Evolutionary conservation across 2,888 invertebrate species (phyloP).

Genomic region (Alsophila aescularia): DNA sequence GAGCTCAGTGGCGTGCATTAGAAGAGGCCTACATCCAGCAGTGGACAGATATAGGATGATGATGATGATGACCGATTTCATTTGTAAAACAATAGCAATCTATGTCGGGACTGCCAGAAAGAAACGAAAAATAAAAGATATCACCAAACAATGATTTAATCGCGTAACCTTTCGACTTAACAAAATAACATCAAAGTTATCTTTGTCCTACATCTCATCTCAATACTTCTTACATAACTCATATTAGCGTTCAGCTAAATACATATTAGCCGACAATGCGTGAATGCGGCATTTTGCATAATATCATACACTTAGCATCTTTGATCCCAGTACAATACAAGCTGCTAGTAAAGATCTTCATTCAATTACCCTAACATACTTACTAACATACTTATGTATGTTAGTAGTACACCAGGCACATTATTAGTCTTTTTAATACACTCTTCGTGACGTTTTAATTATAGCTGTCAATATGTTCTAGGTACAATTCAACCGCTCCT

Average conservation of each 20-base stretch:
- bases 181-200: slow-evolving; percentile 28
- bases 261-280: slow-evolving; percentile 26
- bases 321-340: slow-evolving; percentile 27
- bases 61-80: no score
- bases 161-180: slow-evolving; percentile 22
- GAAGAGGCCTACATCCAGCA: no score
- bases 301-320: slow-evolving; percentile 22
- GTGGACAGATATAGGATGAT: no score
- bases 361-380: slow-evolving; percentile 30
- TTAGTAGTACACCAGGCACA: slow-evolving; percentile 13
- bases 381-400: no score
- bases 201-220: slow-evolving; percentile 58
- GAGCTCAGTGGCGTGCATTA: no score
- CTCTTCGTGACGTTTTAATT: slow-evolving; percentile 40
- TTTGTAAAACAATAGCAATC: no score
- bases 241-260: slow-evolving; percentile 46
- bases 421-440: slow-evolving; percentile 1
- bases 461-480: slow-evolving; percentile 29
- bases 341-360: slow-evolving; percentile 37
- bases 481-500: slow-evolving; percentile 21
- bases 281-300: slow-evolving; percentile 33
- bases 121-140: neutral
- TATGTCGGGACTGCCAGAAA: no score
- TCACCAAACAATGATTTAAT: slow-evolving; percentile 15
- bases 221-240: slow-evolving; percentile 49